A percentile compares a stretch with the other conserved stretches of the same genome.
Conservation (phyloP, 2,797 vertebrate genomes). For the Uromys caudimaculatus region DNA sequence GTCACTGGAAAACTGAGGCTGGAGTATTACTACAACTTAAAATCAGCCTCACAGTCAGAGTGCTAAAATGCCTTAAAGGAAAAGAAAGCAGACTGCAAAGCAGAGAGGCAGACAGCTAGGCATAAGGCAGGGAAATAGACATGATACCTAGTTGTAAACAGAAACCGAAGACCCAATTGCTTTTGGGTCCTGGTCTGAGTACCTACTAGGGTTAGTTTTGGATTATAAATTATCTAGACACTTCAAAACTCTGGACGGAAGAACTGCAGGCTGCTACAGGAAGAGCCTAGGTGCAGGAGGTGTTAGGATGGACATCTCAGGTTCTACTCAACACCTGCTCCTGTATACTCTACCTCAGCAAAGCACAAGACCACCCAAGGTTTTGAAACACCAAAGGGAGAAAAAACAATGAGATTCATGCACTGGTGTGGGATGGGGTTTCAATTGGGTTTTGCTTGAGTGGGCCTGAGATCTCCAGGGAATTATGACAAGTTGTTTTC, state of each 20-base stretch:
- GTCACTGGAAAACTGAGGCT: background rate
- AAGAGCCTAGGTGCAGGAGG: too few relatives aligned
- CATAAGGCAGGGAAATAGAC: too few relatives aligned
- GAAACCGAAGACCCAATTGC: background rate
- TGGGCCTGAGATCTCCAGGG: background rate
- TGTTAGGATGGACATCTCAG: too few relatives aligned
- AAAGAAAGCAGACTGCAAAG: background rate
- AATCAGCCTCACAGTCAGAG: background rate
- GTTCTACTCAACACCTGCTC: too few relatives aligned
- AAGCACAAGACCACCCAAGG: too few relatives aligned
- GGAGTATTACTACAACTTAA: background rate
- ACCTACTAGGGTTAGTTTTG: background rate
- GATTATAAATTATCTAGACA: background rate
- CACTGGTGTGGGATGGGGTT: too few relatives aligned
- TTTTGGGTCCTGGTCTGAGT: background rate
- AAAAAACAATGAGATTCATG: background rate
- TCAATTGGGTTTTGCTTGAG: background rate
- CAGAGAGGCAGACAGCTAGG: too few relatives aligned
- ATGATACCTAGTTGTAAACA: background rate
- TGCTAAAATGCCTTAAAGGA: background rate
- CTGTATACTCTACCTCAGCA: too few relatives aligned
- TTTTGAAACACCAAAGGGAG: too few relatives aligned
- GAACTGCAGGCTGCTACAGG: background rate
- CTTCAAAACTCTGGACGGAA: background rate
- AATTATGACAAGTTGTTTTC: conserved; percentile 3